Evolutionary conservation across 2,113 vertebrate species (phyloP).

Genomic region (Antigone vipio): DNA sequence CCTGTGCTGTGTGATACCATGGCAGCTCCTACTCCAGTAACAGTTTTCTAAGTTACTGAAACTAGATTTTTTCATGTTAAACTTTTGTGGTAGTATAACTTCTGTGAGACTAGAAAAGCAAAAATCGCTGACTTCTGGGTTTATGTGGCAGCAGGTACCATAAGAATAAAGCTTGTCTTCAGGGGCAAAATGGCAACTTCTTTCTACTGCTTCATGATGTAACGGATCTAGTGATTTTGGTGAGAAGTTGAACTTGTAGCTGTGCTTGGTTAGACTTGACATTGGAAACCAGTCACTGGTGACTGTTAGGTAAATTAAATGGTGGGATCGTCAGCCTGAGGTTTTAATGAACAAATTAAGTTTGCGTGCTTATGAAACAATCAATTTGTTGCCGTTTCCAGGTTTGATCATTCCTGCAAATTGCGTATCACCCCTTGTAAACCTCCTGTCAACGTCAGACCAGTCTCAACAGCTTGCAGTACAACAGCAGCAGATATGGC

Average conservation of each 20-base stretch:
- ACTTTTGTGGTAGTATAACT: not conserved
- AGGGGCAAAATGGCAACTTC: not conserved
- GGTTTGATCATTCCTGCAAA: constrained; percentile 97
- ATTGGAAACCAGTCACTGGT: fast-evolving
- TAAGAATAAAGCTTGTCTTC: not conserved
- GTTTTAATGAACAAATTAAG: not conserved
- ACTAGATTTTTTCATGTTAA: not conserved
- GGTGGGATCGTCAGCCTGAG: not conserved
- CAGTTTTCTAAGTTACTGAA: not conserved
- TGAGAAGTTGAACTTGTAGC: not conserved
- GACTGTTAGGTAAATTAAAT: not conserved
- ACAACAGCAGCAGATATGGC: constrained; percentile 96
- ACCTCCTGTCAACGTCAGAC: constrained; percentile 95
- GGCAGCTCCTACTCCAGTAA: not conserved
- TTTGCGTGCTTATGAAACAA: not conserved
- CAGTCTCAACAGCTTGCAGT: constrained; percentile 96
- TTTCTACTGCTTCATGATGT: not conserved
- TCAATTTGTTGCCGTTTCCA: constrained; percentile 57
- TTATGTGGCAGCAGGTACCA: not conserved
- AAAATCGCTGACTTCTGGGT: not conserved
- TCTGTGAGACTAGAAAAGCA: not conserved
- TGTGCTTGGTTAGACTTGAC: not conserved
- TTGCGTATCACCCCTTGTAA: constrained; percentile 90
- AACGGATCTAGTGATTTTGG: not conserved
- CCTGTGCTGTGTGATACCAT: not conserved